Percentiles rank a stretch among this genome's conserved stretches.
Conservation (phyloP, 2,113 vertebrate species). For the Tiliqua scincoides region DNA sequence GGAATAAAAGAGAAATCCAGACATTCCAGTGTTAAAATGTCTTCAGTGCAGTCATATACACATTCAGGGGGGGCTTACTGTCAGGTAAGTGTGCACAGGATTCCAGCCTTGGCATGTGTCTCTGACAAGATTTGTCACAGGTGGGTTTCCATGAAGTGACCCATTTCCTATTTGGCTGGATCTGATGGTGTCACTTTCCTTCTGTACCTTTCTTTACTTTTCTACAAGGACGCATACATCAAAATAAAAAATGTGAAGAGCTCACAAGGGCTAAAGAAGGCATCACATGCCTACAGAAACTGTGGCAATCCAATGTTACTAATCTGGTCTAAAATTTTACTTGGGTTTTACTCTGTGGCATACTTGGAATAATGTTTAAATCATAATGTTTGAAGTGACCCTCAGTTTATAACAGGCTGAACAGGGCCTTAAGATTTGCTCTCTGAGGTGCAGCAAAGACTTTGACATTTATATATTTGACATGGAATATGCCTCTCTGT, state of each 20-base stretch:
- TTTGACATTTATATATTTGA: neutral
- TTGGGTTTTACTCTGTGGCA: neutral
- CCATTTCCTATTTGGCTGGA: neutral
- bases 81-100: too few relatives aligned
- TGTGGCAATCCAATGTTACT: neutral
- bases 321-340: neutral
- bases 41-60: too few relatives aligned
- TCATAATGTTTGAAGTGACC: neutral
- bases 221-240: neutral
- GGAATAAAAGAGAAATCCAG: neutral
- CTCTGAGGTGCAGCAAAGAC: neutral
- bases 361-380: neutral
- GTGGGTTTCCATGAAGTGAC: neutral
- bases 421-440: neutral
- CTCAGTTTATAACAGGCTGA: fast-evolving
- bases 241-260: neutral
- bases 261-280: neutral
- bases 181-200: neutral
- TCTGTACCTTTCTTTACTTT: neutral
- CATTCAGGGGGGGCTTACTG: too few relatives aligned
- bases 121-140: neutral
- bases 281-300: neutral
- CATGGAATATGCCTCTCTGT: neutral
- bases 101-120: too few relatives aligned
- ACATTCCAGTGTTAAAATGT: neutral